phyloP scores from a whole-genome alignment of 1,140 invertebrate species.

The Solenopsis fugax region DNA sequence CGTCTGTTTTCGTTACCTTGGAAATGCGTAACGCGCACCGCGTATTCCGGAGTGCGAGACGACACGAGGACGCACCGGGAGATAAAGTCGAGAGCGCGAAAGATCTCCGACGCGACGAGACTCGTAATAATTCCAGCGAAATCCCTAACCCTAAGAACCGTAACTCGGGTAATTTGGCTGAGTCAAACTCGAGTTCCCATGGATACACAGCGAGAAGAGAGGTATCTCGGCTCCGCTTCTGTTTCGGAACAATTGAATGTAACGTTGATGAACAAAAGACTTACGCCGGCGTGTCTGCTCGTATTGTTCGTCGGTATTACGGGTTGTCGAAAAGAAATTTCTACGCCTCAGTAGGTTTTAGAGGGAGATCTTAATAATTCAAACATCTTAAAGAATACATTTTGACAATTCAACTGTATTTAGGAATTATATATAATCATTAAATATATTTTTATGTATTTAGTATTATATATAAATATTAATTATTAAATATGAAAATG shows the following conservation, averaged over 20 bases:
- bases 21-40: conserved; percentile 8
- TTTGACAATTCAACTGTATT: not conserved
- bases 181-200: conserved; percentile 53
- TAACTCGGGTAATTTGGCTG: conserved; percentile 52
- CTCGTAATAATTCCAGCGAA: conserved; percentile 45
- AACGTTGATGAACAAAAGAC: conserved; percentile 58
- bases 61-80: not conserved
- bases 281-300: conserved; percentile 15
- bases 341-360: not conserved
- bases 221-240: conserved; percentile 42
- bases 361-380: not conserved
- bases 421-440: no score
- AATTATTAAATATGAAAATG: no score
- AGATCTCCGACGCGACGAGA: conserved; percentile 38
- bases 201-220: conserved; percentile 32
- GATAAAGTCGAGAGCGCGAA: not conserved
- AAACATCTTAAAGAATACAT: not conserved
- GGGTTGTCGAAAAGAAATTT: conserved; percentile 20
- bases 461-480: no score
- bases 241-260: conserved; percentile 58
- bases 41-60: not conserved
- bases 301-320: conserved; percentile 2
- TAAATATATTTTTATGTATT: no score
- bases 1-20: conserved; percentile 68
- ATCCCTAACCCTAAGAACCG: conserved; percentile 62